phyloP scores from a whole-genome alignment of 2,113 vertebrate genomes.

The Aspidoscelis tigris region DNA sequence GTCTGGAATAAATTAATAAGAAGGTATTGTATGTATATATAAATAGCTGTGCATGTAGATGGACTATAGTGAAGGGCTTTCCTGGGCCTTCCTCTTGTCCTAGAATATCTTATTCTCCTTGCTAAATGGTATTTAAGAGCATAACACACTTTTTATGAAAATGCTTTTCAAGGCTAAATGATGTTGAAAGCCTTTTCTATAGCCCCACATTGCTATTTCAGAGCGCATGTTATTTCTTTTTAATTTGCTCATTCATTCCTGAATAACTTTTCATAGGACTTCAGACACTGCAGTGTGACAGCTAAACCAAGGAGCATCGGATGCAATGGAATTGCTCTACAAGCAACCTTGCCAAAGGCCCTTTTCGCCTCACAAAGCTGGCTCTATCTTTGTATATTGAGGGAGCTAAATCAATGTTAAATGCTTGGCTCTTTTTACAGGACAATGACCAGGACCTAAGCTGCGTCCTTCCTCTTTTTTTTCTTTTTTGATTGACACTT shows the following conservation, averaged over 20 bases:
- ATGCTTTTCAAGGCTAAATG: conserved; percentile 81
- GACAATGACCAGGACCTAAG: conserved; percentile 96
- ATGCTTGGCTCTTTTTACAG: conserved; percentile 96
- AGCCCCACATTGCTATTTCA: conserved; percentile 78
- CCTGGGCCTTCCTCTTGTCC: conserved; percentile 42
- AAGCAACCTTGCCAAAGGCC: conserved; percentile 98
- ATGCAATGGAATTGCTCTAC: conserved; percentile 89
- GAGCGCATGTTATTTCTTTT: conserved; percentile 82
- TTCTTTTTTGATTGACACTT: conserved; percentile 97
- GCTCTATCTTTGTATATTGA: conserved; percentile 94
- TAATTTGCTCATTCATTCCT: conserved; percentile 86
- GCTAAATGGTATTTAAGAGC: conserved; percentile 69
- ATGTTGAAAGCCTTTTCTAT: conserved; percentile 74
- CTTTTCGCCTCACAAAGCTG: conserved; percentile 87
- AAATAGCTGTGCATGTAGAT: conserved; percentile 46
- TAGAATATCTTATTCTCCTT: conserved; percentile 50
- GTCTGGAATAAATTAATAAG: conserved; percentile 53
- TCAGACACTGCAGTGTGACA: conserved; percentile 88
- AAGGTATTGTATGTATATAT: conserved; percentile 8
- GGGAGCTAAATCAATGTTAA: conserved; percentile 95
- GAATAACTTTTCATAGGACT: conserved; percentile 85
- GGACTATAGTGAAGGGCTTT: conserved; percentile 36
- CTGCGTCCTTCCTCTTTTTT: conserved; percentile 90
- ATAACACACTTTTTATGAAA: conserved; percentile 70
- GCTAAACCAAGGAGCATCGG: conserved; percentile 88